Conservation (phyloP, 1,140 invertebrate genomes). For the Zaprionus ornatus region DNA sequence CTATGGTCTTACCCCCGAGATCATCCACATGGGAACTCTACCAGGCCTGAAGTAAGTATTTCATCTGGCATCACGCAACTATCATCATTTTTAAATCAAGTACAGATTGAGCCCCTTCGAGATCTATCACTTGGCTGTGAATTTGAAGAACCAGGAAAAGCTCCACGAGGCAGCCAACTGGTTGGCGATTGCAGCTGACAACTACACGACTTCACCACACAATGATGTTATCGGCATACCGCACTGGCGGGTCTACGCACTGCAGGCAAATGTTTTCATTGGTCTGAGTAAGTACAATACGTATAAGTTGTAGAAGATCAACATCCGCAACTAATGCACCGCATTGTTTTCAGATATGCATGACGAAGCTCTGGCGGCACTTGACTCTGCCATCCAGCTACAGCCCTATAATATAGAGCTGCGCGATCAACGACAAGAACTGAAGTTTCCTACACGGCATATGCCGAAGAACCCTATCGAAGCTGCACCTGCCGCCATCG, state of each 20-base stretch:
- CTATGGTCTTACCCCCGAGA: conserved; percentile 32
- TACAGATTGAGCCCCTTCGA: conserved; percentile 27
- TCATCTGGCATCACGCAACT: not conserved
- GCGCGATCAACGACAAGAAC: not conserved
- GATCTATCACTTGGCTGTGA: conserved; percentile 51
- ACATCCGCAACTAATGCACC: not conserved
- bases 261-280: conserved; percentile 31
- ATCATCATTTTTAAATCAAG: too few relatives aligned
- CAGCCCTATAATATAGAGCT: conserved; percentile 29
- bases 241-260: conserved; percentile 34
- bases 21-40: not conserved
- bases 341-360: conserved; percentile 12
- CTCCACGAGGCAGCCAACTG: conserved; percentile 45
- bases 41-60: conserved; percentile 5
- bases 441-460: conserved; percentile 1
- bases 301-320: not conserved
- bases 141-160: conserved; percentile 22
- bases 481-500: not conserved
- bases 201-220: conserved; percentile 24
- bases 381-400: not conserved
- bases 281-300: conserved; percentile 35
- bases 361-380: not conserved
- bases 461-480: conserved; percentile 7
- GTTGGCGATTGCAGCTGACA: conserved; percentile 32
- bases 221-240: conserved; percentile 40